A percentile compares a stretch with the other conserved stretches of the same genome.
Conservation (phyloP, 2,113 vertebrate species). For the Catharus minimus region DNA sequence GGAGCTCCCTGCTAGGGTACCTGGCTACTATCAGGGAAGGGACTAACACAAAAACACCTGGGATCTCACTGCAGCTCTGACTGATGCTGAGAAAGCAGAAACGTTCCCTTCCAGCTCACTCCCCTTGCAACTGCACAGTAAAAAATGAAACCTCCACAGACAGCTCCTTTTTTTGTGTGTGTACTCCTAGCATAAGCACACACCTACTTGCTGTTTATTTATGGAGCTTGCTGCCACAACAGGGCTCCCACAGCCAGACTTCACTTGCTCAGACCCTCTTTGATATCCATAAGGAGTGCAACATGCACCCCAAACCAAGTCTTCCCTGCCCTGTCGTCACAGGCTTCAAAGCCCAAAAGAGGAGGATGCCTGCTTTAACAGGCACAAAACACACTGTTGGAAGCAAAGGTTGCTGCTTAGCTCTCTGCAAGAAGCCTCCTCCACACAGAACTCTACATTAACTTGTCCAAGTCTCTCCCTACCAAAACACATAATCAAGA, state of each 20-base stretch:
- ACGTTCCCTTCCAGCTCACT: background rate
- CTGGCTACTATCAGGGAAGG: background rate
- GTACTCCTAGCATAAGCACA: no score
- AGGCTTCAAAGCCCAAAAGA: background rate
- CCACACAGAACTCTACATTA: background rate
- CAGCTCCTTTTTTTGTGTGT: background rate
- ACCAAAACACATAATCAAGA: background rate
- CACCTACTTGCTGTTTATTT: no score
- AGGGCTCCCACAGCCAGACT: background rate
- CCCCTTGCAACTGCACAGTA: background rate
- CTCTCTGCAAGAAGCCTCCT: background rate
- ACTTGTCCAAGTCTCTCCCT: background rate
- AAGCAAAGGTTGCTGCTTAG: background rate
- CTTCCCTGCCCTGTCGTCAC: background rate
- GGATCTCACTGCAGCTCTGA: accelerated
- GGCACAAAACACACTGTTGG: background rate
- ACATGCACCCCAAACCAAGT: background rate
- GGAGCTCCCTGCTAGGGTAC: background rate
- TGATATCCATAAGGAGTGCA: background rate
- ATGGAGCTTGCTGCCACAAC: no score
- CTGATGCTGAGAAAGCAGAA: background rate
- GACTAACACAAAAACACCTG: background rate
- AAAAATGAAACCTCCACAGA: background rate
- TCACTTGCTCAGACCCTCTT: background rate
- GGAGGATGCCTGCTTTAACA: background rate